Evolutionary conservation across 2,113 vertebrate species (phyloP), one percentile per base, ranked within the genome.

Genomic region (Tretioscincus oriximinensis): DNA sequence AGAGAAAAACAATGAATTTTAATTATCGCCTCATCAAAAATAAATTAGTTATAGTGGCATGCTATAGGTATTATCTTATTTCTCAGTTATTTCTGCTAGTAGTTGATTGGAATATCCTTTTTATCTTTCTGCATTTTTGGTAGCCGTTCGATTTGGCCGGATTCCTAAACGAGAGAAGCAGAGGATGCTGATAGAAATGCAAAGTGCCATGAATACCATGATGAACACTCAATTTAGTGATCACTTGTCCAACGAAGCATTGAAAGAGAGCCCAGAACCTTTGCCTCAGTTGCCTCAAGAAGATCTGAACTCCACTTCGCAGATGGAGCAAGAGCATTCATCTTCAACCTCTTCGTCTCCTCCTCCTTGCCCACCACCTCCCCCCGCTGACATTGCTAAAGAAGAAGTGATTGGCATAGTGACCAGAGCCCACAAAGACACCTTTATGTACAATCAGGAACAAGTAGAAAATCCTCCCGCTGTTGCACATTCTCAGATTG

Each of bases 81-180:
- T 45, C 9, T 0, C 31, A 2, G 16, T 35, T 28, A 51, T 79
- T 70, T 26, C 28, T 68, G 66, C 60, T 70, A 58, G 24, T 63
- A 61, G 21, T 75, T 47, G 28, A 5, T 54, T 79, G 26, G 69
- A 41, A 14, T 11, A 12, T 63, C 22, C 28, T 9, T 49, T 7
- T n/a, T 10, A 21, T 47, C 11, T 0, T 78, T 82, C 75, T 85
- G 81, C 79, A 47, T 31, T 76, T 88, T 87, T 5, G 24, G 58
- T 91, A 99, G 98, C 98, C 87, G 98, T 99, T 88, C 94, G 98
- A 83, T 99, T 99, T 88, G 98, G 98, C 71, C 97, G 98, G 29
- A 99, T 99, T 92, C 98, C 98, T 60, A 99, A 99, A 81, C 95
- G 98, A 72, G 98, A 99, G 64, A 99, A 99, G 73, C 98, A 99